Conservation (phyloP, 2,888 invertebrate species). For the Aleiodes testaceus region DNA sequence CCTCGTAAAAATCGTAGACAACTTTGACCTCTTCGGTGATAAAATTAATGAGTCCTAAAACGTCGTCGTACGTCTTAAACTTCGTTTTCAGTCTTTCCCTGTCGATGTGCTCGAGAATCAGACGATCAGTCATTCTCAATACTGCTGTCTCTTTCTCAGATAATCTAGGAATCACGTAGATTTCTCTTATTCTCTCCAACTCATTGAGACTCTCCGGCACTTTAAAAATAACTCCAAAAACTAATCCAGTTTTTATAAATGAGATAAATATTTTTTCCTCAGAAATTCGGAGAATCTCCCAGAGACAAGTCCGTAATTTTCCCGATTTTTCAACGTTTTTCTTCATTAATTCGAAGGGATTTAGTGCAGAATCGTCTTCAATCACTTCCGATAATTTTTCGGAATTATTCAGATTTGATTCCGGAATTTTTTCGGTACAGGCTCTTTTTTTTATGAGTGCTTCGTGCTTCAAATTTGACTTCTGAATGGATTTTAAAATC, state of each 20-base stretch:
- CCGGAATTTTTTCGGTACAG: neutral
- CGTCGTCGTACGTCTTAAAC: conserved; percentile 55
- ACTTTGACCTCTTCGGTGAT: conserved; percentile 59
- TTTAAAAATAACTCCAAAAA: conserved; percentile 29
- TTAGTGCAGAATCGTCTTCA: neutral
- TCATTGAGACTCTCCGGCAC: conserved; percentile 50
- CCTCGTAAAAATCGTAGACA: conserved; percentile 63
- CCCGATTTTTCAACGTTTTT: conserved; percentile 39
- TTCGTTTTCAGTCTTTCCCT: conserved; percentile 40
- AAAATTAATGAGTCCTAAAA: conserved; percentile 57
- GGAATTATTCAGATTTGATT: neutral
- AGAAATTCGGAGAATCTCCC: conserved; percentile 13
- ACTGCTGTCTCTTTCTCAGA: conserved; percentile 42
- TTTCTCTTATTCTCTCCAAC: conserved; percentile 5
- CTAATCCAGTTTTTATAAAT: conserved; percentile 28
- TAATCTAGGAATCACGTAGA: conserved; percentile 20
- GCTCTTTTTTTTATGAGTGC: neutral
- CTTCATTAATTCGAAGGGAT: conserved; percentile 36
- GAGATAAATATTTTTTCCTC: conserved; percentile 26
- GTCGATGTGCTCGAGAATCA: conserved; percentile 58
- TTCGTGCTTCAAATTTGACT: neutral
- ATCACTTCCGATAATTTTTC: neutral
- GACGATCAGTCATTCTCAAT: conserved; percentile 57
- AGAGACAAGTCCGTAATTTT: conserved; percentile 17
- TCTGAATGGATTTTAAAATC: neutral